phyloP scores from a whole-genome alignment of 1,140 invertebrate genomes.

The Neodiprion fabricii region DNA sequence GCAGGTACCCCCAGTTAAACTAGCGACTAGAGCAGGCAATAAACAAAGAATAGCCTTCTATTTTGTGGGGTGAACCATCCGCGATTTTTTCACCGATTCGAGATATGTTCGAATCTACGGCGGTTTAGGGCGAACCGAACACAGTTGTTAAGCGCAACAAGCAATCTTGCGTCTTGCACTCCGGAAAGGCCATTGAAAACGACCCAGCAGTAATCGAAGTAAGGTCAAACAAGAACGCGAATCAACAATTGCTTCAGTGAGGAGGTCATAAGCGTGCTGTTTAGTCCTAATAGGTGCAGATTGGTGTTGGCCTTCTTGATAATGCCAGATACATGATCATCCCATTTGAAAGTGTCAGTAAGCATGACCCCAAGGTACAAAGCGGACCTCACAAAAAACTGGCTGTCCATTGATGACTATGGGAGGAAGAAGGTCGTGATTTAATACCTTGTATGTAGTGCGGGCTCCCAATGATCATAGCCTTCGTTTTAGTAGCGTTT shows the following conservation, averaged over 20 bases:
- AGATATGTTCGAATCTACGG: too few relatives aligned
- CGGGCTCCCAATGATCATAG: neutral
- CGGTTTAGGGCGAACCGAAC: neutral
- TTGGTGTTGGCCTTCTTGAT: neutral
- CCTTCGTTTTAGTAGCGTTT: neutral
- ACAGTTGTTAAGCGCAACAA: neutral
- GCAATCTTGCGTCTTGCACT: neutral
- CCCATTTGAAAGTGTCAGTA: neutral
- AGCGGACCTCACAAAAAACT: neutral
- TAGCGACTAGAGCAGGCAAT: too few relatives aligned
- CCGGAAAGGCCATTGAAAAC: neutral
- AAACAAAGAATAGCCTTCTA: too few relatives aligned
- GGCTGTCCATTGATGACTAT: too few relatives aligned
- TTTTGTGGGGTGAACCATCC: too few relatives aligned
- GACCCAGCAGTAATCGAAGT: conserved; percentile 6
- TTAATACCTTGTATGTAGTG: neutral
- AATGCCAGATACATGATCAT: neutral
- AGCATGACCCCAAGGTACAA: neutral
- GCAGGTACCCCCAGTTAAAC: too few relatives aligned
- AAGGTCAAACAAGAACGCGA: neutral
- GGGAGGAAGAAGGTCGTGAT: too few relatives aligned
- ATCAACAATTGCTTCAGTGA: neutral
- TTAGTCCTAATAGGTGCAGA: neutral
- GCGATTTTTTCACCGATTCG: too few relatives aligned
- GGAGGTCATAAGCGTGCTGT: neutral